Evolutionary conservation across 2,797 vertebrate species (phyloP).

Genomic region (Myotis myotis): DNA sequence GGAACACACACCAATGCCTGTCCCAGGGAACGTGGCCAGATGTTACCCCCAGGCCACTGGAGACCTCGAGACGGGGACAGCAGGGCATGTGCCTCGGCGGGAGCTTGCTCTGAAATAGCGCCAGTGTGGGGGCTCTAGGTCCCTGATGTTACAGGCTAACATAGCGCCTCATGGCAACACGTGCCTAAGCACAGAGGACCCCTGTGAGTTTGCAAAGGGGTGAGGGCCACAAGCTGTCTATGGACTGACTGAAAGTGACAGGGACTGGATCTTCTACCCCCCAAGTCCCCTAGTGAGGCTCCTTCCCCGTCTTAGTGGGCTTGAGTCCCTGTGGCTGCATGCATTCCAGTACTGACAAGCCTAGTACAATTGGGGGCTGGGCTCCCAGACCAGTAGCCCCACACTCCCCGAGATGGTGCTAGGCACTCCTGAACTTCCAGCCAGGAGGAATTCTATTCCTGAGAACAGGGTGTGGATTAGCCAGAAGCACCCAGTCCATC

Average conservation of each 20-base stretch:
- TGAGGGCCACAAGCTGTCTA: too few species aligned
- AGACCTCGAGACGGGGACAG: fast-evolving
- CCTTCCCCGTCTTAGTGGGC: neutral
- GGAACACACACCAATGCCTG: too few species aligned
- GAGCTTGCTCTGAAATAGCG: neutral
- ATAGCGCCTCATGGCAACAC: too few species aligned
- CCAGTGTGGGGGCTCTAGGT: too few species aligned
- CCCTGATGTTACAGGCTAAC: neutral
- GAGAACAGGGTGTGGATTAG: neutral
- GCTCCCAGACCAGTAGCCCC: fast-evolving
- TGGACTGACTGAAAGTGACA: neutral
- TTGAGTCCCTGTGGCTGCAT: neutral
- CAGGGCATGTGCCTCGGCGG: too few species aligned
- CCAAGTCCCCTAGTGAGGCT: neutral
- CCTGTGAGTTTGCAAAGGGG: neutral
- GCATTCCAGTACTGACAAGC: neutral
- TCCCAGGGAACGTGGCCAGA: neutral
- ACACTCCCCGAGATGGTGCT: neutral
- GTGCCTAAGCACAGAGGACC: neutral
- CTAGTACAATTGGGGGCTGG: neutral
- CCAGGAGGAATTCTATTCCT: neutral
- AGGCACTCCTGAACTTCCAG: neutral
- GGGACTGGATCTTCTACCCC: neutral
- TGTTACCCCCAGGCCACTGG: neutral
- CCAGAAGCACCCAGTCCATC: too few species aligned